Percentiles rank a stretch among this genome's conserved stretches.
Evolutionary conservation across 2,113 vertebrate genomes (phyloP).

Genomic region (Corythornis vintsioides): DNA sequence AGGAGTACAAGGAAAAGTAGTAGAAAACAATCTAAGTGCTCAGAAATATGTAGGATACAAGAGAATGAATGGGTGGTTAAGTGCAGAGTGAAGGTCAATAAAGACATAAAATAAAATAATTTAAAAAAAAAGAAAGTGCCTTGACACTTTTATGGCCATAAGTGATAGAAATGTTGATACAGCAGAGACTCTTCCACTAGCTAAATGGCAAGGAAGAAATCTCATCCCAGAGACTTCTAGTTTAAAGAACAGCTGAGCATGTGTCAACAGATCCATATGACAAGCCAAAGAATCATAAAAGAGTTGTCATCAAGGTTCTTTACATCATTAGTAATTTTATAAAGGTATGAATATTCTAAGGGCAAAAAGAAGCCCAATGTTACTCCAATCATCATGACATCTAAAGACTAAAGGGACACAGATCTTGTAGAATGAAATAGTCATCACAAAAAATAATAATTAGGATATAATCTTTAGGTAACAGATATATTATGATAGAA

Average conservation of each 20-base stretch:
- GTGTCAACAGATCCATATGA: background rate
- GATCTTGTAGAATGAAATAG: background rate
- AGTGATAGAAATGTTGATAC: background rate
- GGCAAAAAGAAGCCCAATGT: background rate
- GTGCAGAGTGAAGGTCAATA: background rate
- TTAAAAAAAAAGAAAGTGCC: background rate
- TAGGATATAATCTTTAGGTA: background rate
- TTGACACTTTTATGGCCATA: background rate
- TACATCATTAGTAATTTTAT: background rate
- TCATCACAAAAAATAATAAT: background rate
- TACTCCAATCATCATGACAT: background rate
- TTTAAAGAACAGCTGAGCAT: background rate
- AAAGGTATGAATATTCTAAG: background rate
- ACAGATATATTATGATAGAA: background rate
- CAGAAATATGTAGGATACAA: background rate
- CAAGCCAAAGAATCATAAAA: background rate
- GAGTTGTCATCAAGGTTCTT: background rate
- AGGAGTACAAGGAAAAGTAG: background rate
- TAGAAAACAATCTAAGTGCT: background rate
- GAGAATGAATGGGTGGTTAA: background rate
- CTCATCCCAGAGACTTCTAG: background rate
- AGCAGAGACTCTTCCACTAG: background rate
- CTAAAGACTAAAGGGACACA: background rate
- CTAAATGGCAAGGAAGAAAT: background rate
- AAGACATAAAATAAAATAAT: background rate